These are phyloP conservation scores for Actinia tenebrosa DNA, from an alignment of 64 coral and sea anemone species.

Conservation along the genomic window DNA sequence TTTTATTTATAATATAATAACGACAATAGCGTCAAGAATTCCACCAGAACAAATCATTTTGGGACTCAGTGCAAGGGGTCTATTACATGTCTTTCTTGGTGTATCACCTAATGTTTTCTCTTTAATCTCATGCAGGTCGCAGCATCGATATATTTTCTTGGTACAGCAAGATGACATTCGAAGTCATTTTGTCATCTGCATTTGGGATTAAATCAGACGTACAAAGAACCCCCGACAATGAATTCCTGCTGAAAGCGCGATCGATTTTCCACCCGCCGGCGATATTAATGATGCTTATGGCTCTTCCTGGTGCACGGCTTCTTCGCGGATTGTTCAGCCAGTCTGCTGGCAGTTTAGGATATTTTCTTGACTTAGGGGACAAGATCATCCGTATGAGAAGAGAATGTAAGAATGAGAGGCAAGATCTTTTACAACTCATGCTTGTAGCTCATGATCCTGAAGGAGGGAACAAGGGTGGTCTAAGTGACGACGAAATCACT, in stretches of 20 bases:
- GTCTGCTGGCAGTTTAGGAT: not conserved
- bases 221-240: slow-evolving; percentile 22
- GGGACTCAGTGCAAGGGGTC: too few species aligned
- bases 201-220: slow-evolving; percentile 48
- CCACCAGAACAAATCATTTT: not conserved
- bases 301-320: not conserved
- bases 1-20: too few species aligned
- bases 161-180: slow-evolving; percentile 45
- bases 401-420: slow-evolving; percentile 1
- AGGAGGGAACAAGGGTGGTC: slow-evolving; percentile 15
- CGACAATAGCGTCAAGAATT: too few species aligned
- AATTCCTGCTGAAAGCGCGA: slow-evolving; percentile 25
- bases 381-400: slow-evolving; percentile 31
- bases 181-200: slow-evolving; percentile 38
- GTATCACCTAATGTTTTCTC: too few species aligned
- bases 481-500: slow-evolving; percentile 47
- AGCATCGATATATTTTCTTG: slow-evolving; percentile 31
- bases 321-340: not conserved
- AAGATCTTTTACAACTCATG: slow-evolving; percentile 54
- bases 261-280: slow-evolving; percentile 15
- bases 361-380: slow-evolving; percentile 25
- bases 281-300: not conserved
- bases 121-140: slow-evolving; percentile 1
- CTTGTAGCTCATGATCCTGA: slow-evolving; percentile 31
- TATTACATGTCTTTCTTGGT: too few species aligned